phyloP scores from a whole-genome alignment of 2,113 vertebrate species.

The Boleophthalmus pectinirostris region DNA sequence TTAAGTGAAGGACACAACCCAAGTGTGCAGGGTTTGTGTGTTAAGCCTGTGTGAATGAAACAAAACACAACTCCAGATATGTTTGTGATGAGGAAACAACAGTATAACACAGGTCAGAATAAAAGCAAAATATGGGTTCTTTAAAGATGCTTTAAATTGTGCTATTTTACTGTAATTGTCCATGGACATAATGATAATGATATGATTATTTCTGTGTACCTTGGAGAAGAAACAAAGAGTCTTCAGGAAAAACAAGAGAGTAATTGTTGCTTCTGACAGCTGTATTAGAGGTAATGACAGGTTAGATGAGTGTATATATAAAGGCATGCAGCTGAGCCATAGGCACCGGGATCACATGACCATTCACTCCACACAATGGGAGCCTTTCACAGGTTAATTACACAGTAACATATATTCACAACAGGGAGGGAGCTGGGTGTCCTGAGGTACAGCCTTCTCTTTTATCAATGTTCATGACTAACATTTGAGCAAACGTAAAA shows the following conservation, averaged over 20 bases:
- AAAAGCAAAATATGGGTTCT: no score
- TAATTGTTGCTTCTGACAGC: constrained; percentile 56
- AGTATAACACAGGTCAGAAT: no score
- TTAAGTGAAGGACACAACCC: no score
- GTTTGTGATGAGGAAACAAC: no score
- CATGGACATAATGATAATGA: background rate
- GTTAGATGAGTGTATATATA: constrained; percentile 41
- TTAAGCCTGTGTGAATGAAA: no score
- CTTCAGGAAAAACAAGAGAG: background rate
- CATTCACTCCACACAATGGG: constrained; percentile 23
- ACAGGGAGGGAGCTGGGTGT: background rate
- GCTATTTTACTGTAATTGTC: background rate
- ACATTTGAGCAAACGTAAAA: constrained; percentile 34
- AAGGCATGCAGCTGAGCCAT: constrained; percentile 57
- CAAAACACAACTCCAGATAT: no score
- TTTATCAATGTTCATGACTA: constrained; percentile 16
- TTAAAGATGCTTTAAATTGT: background rate
- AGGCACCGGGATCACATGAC: constrained; percentile 26
- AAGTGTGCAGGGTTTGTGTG: no score
- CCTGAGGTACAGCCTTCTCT: background rate
- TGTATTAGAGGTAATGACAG: constrained; percentile 74
- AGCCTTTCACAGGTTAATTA: constrained; percentile 38
- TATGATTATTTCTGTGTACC: background rate
- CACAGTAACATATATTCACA: constrained; percentile 8
- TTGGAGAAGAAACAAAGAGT: background rate